Conservation (phyloP, 2,888 invertebrate species). For the Quadriops clusia region DNA sequence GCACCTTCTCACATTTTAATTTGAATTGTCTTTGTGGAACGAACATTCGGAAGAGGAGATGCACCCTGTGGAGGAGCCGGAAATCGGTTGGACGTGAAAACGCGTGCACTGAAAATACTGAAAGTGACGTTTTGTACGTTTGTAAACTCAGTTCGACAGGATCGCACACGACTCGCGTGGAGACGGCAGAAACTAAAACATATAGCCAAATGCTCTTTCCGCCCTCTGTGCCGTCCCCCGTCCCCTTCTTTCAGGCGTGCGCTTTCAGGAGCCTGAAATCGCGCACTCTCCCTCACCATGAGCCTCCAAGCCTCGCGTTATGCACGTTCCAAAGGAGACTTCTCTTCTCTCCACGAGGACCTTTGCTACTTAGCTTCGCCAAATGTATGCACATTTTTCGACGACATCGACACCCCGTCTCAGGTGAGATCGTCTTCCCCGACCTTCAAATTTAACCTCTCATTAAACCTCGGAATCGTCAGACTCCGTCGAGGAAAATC, state of each 20-base stretch:
- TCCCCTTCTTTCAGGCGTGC: slow-evolving; percentile 32
- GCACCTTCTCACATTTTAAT: slow-evolving; percentile 9
- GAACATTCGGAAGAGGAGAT: background rate
- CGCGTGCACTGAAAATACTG: too few relatives aligned
- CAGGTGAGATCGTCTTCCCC: slow-evolving; percentile 8
- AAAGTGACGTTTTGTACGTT: slow-evolving; percentile 19
- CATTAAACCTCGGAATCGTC: too few relatives aligned
- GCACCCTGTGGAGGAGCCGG: background rate
- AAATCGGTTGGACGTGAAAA: too few relatives aligned
- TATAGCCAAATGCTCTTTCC: slow-evolving; percentile 33
- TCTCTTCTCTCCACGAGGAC: too few relatives aligned
- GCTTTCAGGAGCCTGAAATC: slow-evolving; percentile 27
- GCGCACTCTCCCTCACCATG: slow-evolving; percentile 25
- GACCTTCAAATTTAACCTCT: slow-evolving; percentile 13
- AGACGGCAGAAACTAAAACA: slow-evolving; percentile 33
- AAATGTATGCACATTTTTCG: too few relatives aligned
- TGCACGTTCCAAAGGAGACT: too few relatives aligned
- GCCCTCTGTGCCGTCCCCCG: slow-evolving; percentile 29
- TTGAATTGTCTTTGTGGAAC: background rate
- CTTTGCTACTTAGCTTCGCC: too few relatives aligned
- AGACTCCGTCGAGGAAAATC: too few relatives aligned
- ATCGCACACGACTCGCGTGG: slow-evolving; percentile 28
- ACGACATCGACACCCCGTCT: slow-evolving; percentile 13
- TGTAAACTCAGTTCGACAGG: slow-evolving; percentile 15
- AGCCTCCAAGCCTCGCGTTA: slow-evolving; percentile 14